phyloP scores from a whole-genome alignment of 2,888 invertebrate genomes.

The Amphiduros pacificus region DNA sequence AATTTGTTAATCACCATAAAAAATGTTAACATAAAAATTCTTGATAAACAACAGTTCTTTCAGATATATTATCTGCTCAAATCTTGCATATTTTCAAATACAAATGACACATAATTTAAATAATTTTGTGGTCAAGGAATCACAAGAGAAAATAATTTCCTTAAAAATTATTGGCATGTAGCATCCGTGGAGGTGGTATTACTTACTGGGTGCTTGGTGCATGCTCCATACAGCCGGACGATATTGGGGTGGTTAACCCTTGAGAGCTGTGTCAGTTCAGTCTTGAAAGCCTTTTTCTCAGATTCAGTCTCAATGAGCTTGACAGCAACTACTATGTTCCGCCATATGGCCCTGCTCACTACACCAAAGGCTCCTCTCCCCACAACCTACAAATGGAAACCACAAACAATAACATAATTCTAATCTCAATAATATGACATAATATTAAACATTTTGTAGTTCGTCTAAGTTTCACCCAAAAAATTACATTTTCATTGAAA shows the following conservation, averaged over 20 bases:
- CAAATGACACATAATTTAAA: too few species aligned
- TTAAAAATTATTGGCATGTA: too few species aligned
- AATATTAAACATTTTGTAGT: neutral
- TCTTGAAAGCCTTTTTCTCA: constrained; percentile 82
- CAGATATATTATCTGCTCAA: too few species aligned
- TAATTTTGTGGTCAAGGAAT: too few species aligned
- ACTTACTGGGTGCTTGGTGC: constrained; percentile 67
- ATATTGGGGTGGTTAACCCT: constrained; percentile 92
- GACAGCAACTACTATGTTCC: constrained; percentile 83
- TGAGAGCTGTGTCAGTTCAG: constrained; percentile 84
- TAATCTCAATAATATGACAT: neutral
- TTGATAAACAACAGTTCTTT: too few species aligned
- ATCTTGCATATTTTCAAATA: too few species aligned
- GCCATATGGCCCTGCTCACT: constrained; percentile 88
- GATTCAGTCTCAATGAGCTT: constrained; percentile 90
- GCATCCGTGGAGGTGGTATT: too few species aligned
- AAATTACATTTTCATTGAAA: too few species aligned
- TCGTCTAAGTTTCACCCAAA: too few species aligned
- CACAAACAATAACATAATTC: neutral
- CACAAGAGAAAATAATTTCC: too few species aligned
- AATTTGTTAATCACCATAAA: too few species aligned
- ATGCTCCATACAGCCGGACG: constrained; percentile 88
- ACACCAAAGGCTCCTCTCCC: constrained; percentile 86
- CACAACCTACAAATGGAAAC: constrained; percentile 44
- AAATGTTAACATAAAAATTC: too few species aligned